Evolutionary conservation across 37 sponge, comb jelly and placozoan species (phyloP).

Genomic region (Theonella swinhoei): DNA sequence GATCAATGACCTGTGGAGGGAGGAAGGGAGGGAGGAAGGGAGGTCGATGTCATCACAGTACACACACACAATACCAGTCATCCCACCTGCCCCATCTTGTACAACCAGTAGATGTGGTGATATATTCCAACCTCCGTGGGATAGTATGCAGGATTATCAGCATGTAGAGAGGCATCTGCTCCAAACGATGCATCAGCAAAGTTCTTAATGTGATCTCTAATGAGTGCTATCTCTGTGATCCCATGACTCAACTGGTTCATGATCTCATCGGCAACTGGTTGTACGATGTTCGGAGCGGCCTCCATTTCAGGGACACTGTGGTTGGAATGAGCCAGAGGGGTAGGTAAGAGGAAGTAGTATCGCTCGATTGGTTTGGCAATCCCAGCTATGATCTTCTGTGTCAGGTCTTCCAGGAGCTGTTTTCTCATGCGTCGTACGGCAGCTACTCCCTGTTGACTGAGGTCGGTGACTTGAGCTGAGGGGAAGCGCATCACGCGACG

Average conservation of each 20-base stretch:
- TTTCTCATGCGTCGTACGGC: constrained; percentile 47
- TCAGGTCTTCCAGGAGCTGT: constrained; percentile 70
- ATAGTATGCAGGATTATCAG: constrained; percentile 18
- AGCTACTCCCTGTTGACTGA: constrained; percentile 33
- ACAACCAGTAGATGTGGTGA: constrained; percentile 76
- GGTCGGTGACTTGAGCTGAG: constrained; percentile 32
- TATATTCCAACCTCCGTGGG: constrained; percentile 61
- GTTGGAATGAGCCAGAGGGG: constrained; percentile 70
- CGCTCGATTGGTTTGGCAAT: constrained; percentile 65
- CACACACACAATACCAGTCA: neutral
- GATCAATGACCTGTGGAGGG: constrained; percentile 46
- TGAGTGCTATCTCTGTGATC: constrained; percentile 43
- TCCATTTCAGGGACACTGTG: constrained; percentile 64
- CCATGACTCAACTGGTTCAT: constrained; percentile 40
- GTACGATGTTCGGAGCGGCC: constrained; percentile 15
- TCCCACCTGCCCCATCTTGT: constrained; percentile 46
- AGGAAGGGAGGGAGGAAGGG: neutral
- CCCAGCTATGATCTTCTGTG: constrained; percentile 56
- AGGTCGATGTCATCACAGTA: too few species aligned
- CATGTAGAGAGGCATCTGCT: constrained; percentile 34
- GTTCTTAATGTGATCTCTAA: constrained; percentile 31
- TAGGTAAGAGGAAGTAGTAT: constrained; percentile 76
- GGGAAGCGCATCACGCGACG: constrained; percentile 71
- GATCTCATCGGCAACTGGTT: constrained; percentile 38
- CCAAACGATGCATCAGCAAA: constrained; percentile 36